Percentiles rank a stretch among this genome's conserved stretches.
These are phyloP conservation scores for Dendrocincla tyrannina DNA, from an alignment of 2,797 vertebrate genomes.

Conservation along the genomic window DNA sequence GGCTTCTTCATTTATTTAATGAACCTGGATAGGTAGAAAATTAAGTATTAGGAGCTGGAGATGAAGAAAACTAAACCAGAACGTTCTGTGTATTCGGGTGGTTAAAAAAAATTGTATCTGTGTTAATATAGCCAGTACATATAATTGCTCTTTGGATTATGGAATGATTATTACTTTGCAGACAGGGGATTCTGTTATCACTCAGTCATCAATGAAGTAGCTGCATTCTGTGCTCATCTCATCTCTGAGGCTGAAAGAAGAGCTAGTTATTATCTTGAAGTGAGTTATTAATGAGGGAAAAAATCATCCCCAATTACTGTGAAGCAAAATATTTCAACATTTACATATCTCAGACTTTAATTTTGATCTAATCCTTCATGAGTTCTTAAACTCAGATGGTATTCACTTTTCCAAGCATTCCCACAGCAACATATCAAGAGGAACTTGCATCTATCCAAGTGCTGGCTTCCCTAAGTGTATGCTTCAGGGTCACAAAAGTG, in stretches of 20 bases:
- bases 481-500: background rate
- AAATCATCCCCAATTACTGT: conserved; percentile 62
- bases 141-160: conserved; percentile 42
- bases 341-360: conserved; percentile 53
- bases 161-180: conserved; percentile 44
- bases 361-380: conserved; percentile 11
- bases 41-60: conserved; percentile 23
- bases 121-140: background rate
- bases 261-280: conserved; percentile 68
- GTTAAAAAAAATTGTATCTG: background rate
- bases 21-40: conserved; percentile 42
- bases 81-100: background rate
- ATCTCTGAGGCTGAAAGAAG: conserved; percentile 50
- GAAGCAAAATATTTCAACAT: conserved; percentile 67
- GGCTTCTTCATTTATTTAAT: conserved; percentile 54
- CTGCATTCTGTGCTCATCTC: conserved; percentile 42
- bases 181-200: conserved; percentile 5
- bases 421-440: fast-evolving
- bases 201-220: conserved; percentile 44
- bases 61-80: background rate
- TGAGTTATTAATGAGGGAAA: conserved; percentile 62
- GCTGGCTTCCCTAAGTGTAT: background rate
- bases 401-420: background rate
- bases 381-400: background rate
- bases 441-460: background rate